Base-by-base conservation (phyloP, 2,113 vertebrate genomes). In the Rhinogobius similis region DNA sequence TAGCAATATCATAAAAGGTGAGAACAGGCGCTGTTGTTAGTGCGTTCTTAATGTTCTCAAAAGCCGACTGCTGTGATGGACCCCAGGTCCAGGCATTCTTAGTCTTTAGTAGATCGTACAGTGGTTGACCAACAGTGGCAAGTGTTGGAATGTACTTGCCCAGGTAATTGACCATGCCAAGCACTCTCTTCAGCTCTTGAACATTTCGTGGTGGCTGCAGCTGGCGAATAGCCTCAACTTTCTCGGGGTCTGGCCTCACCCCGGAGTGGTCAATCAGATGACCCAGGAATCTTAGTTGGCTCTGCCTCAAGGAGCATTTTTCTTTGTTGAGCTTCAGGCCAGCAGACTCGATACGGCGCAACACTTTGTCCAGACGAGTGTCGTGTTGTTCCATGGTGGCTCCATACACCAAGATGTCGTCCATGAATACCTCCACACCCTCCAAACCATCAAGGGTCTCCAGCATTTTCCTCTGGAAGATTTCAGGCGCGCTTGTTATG, bases 81-180 rank as follows among this genome's bases (percentile, higher is more conserved):
- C 62, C 58, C 68, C 44, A 71, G n/a, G 39, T 62, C n/a, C 26
- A 36, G 13, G 8, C 26, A 11, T 21, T 50, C n/a, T 64, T 75
- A 3, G 58, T 61, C 27, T 61, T 55, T 2, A 55, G 10, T 11
- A 55, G 9, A 5, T 52, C n/a, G n/a, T 7, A 52, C 48, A 21
- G 23, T n/a, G 48, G 48, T 7, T 48, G 44, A 48, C 44, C 44
- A 48, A 48, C 2, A 48, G 44, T 48, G 3, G 44, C 44, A 20
- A 48, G 44, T 5, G 41, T 10, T 2, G 10, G 41, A 14, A 48
- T 50, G 46, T 50, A 50, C 18, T 50, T 50, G 46, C n/a, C 46
- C 8, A 50, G 46, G 1, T 50, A 53, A 53, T 10, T 24, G 50
- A 21, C 50, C 50, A 24, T 21, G 21, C 20, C 50, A 0, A 53